phyloP scores from a whole-genome alignment of 1,140 invertebrate genomes.

The Dendrolimus punctatus region DNA sequence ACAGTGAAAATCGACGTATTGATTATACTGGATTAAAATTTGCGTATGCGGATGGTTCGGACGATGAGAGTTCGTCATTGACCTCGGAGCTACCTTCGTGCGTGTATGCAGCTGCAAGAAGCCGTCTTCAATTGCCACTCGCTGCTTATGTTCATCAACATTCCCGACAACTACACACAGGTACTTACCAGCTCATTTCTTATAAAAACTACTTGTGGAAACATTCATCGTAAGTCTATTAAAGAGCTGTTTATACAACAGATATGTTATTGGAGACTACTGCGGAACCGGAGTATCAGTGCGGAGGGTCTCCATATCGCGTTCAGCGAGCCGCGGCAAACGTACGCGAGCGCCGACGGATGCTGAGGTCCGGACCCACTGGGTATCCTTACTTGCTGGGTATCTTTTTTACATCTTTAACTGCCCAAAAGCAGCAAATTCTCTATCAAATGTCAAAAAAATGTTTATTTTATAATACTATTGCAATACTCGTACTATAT shows the following conservation, averaged over 20 bases:
- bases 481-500: constrained; percentile 1
- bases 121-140: constrained; percentile 54
- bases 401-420: constrained; percentile 1
- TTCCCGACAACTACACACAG: constrained; percentile 45
- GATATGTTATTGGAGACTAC: constrained; percentile 51
- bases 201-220: constrained; percentile 1
- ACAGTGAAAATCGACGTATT: constrained; percentile 46
- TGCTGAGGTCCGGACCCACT: constrained; percentile 93
- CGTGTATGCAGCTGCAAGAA: constrained; percentile 75
- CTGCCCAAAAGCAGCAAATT: background rate
- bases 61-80: constrained; percentile 41
- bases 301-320: constrained; percentile 84
- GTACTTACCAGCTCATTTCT: constrained; percentile 16
- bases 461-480: background rate
- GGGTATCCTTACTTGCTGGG: constrained; percentile 69
- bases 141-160: constrained; percentile 63
- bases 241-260: constrained; percentile 10
- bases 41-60: constrained; percentile 49
- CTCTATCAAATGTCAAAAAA: too few relatives aligned
- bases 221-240: background rate
- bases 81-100: constrained; percentile 76
- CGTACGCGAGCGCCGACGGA: constrained; percentile 94
- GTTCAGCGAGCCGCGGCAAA: constrained; percentile 93
- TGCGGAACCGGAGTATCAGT: constrained; percentile 60
- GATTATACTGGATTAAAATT: constrained; percentile 54